Conservation (phyloP, 2,888 invertebrate species). For the Dasypogon diadema region DNA sequence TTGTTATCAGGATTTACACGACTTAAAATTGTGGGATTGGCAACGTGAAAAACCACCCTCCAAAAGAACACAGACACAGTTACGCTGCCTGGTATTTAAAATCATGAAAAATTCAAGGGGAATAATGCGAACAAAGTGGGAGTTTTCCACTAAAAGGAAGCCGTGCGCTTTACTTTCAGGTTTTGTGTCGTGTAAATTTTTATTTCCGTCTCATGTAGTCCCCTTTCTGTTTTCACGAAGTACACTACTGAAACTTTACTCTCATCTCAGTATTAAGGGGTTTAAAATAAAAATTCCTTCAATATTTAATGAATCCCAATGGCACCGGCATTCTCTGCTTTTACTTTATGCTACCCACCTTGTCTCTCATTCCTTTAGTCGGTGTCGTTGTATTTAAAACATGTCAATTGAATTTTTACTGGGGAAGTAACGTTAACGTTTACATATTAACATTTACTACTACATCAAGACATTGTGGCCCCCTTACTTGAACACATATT, state of each 20-base stretch:
- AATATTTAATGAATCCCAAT: constrained; percentile 60
- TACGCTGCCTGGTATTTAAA: constrained; percentile 50
- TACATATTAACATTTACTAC: too few relatives aligned
- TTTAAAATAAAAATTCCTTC: constrained; percentile 59
- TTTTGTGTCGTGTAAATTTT: constrained; percentile 23
- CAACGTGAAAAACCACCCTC: constrained; percentile 9
- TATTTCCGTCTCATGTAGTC: constrained; percentile 5
- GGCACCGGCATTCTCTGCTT: constrained; percentile 41
- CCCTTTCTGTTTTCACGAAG: not conserved
- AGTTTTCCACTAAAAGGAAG: constrained; percentile 24
- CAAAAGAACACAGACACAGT: constrained; percentile 13
- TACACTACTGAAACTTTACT: constrained; percentile 48
- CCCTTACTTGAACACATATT: too few relatives aligned
- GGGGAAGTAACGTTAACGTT: too few relatives aligned
- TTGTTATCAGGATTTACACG: not conserved
- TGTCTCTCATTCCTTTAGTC: not conserved
- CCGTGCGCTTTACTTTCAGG: constrained; percentile 4
- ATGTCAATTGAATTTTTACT: constrained; percentile 33
- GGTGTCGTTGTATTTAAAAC: constrained; percentile 33
- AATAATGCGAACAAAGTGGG: constrained; percentile 53
- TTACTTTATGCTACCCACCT: constrained; percentile 39
- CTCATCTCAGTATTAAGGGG: constrained; percentile 57
- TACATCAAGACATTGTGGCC: too few relatives aligned
- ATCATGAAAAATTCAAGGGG: constrained; percentile 56
- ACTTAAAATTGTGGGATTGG: constrained; percentile 31